Conservation (phyloP, 1,140 invertebrate species). For the Steinernema khuongi region DNA sequence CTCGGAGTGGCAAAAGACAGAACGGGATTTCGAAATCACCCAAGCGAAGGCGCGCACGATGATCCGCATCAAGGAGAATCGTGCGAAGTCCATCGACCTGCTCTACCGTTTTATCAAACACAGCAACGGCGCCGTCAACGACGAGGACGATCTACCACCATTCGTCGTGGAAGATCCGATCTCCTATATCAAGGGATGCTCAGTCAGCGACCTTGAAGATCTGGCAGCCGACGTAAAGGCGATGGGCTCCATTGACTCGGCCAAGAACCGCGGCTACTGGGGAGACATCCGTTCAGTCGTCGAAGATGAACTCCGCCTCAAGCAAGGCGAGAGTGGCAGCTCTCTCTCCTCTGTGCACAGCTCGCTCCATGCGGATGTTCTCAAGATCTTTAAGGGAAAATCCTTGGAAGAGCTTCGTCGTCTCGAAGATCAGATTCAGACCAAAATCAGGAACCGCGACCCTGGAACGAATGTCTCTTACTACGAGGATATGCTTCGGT, state of each 20-base stretch:
- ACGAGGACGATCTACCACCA: slow-evolving; percentile 69
- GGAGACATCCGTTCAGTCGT: slow-evolving; percentile 92
- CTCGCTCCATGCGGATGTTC: slow-evolving; percentile 82
- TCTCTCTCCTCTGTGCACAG: slow-evolving; percentile 73
- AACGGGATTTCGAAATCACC: slow-evolving; percentile 65
- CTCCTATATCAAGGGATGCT: slow-evolving; percentile 78
- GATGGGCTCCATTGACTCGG: slow-evolving; percentile 66
- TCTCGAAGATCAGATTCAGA: slow-evolving; percentile 78
- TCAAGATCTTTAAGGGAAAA: slow-evolving; percentile 80
- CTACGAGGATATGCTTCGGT: slow-evolving; percentile 87
- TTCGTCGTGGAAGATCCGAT: slow-evolving; percentile 92
- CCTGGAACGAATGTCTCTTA: slow-evolving; percentile 90
- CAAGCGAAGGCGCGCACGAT: slow-evolving; percentile 68
- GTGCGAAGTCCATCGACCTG: slow-evolving; percentile 95
- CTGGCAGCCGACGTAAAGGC: slow-evolving; percentile 90
- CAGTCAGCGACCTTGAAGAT: slow-evolving; percentile 89
- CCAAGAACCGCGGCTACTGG: slow-evolving; percentile 88
- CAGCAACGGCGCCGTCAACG: slow-evolving; percentile 69
- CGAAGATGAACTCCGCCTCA: slow-evolving; percentile 76
- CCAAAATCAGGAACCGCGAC: slow-evolving; percentile 74
- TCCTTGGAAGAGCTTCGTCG: slow-evolving; percentile 64
- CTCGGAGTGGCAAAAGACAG: slow-evolving; percentile 85
- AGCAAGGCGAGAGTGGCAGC: slow-evolving; percentile 56
- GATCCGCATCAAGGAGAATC: slow-evolving; percentile 85
- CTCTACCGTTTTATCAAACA: slow-evolving; percentile 60